A percentile compares a stretch with the other conserved stretches of the same genome.
Conservation (phyloP, 1,140 invertebrate species). For the Bactericera cockerelli region DNA sequence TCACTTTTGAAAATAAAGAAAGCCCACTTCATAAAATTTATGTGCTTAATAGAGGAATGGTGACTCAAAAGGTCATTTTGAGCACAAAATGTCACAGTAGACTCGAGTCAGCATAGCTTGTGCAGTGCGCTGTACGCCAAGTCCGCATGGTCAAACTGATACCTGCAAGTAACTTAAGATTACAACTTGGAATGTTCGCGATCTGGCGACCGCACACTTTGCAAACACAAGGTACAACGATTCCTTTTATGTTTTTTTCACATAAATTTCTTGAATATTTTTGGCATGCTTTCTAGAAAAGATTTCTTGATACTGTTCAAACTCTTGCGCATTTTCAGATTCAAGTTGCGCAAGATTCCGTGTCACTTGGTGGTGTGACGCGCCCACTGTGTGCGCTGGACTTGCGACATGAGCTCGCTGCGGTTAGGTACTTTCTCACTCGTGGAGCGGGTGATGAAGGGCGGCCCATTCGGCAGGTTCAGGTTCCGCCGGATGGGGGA, state of each 20-base stretch:
- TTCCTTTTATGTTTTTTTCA: not conserved
- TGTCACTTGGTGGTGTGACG: conserved; percentile 65
- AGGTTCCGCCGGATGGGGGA: not conserved
- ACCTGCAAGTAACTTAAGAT: too few species aligned
- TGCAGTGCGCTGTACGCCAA: too few species aligned
- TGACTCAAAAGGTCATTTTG: too few species aligned
- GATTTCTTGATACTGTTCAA: not conserved
- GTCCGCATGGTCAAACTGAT: too few species aligned
- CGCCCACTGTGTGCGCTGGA: conserved; percentile 62
- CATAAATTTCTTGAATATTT: not conserved
- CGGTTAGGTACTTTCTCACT: conserved; percentile 68
- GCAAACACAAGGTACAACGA: too few species aligned
- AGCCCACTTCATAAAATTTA: too few species aligned
- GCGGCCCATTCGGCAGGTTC: conserved; percentile 23
- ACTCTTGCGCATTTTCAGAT: not conserved
- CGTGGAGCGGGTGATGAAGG: conserved; percentile 57
- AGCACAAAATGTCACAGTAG: too few species aligned
- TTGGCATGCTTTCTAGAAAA: not conserved
- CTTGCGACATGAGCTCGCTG: conserved; percentile 66
- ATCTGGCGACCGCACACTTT: too few species aligned
- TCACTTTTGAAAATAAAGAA: too few species aligned
- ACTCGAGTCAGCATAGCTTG: too few species aligned
- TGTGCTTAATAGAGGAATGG: too few species aligned
- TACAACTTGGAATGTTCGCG: too few species aligned
- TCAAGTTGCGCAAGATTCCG: not conserved